Evolutionary conservation across 37 sponge, comb jelly and placozoan genomes (phyloP), one percentile per base, ranked within the genome.

Genomic region (Beroe forskalii): DNA sequence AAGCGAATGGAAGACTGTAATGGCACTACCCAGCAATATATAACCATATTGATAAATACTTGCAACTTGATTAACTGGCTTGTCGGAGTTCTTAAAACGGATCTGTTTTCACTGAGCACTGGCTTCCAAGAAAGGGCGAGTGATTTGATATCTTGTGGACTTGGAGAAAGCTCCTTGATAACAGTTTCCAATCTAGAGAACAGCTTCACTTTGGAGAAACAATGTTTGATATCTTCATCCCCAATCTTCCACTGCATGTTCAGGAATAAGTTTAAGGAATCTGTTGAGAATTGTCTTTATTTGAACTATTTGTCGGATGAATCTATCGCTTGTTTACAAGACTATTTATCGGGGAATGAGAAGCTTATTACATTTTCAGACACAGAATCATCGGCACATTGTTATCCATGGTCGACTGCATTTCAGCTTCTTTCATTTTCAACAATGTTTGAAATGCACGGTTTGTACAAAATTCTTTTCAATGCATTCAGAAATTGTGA

Each of bases 281-380:
- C 35, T 19, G 12, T 31, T 32, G 39, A 69, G 32, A 69, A 32
- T 32, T 69, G 72, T 35, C 27, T 69, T 69, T 0, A 6, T 32
- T 36, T 69, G 1, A 27, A 27, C 32, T 69, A 69, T 35, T 69
- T 69, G 72, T 69, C 72, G 12, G 72, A 69, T 33, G 35, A 69
- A 33, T 14, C 72, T 14, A 14, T 69, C 19, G 33, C 32, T 69
- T 69, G 72, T 32, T 69, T 69, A 32, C 3, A 36, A 9, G 72
- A 69, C 39, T 32, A 32, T 69, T 36, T 69, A 6, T 48, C 55
- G 12, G 55, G 55, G 38, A 69, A 27, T 69, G 72, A 17, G 2
- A 36, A 9, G 14, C 1, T 69, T 32, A 32, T 69, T 36, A 36
- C 9, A 2, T 69, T 69, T 69, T 36, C 72, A 35, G 72, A 32